phyloP scores from a whole-genome alignment of 2,797 vertebrate species.

The Adrianichthys oophorus region DNA sequence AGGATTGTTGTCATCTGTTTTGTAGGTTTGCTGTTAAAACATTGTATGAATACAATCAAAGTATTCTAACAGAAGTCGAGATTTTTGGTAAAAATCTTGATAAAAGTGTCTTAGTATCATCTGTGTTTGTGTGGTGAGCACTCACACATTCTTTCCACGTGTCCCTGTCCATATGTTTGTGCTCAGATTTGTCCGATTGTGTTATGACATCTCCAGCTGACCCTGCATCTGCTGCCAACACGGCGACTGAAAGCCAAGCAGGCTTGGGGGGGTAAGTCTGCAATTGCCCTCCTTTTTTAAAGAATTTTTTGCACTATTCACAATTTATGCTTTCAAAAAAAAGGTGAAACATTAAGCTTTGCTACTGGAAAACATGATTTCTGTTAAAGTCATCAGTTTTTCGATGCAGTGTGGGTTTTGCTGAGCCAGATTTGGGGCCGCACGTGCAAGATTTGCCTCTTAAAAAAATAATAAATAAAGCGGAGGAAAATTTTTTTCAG shows the following conservation, averaged over 20 bases:
- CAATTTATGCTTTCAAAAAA: background rate
- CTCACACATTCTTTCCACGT: background rate
- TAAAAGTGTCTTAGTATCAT: too few species aligned
- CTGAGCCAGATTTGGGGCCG: conserved; percentile 5
- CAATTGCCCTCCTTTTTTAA: background rate
- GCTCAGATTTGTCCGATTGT: conserved; percentile 52
- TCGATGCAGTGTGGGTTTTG: conserved; percentile 4
- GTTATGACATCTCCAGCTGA: conserved; percentile 53
- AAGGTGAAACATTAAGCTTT: background rate
- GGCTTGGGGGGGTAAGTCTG: conserved; percentile 73
- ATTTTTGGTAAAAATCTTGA: too few species aligned
- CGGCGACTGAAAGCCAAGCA: conserved; percentile 54
- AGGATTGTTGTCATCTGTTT: background rate
- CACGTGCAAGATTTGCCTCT: conserved; percentile 22
- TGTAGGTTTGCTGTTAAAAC: background rate
- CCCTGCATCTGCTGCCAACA: conserved; percentile 37
- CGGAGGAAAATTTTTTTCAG: background rate
- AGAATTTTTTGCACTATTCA: background rate
- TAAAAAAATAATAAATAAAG: background rate
- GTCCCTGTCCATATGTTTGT: conserved; percentile 18
- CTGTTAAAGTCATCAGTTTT: conserved; percentile 18
- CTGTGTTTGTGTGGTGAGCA: background rate
- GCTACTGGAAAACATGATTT: conserved; percentile 38
- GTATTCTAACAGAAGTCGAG: background rate
- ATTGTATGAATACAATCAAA: too few species aligned